Conservation (phyloP, 2,797 vertebrate species). For the Danio tinwini region DNA sequence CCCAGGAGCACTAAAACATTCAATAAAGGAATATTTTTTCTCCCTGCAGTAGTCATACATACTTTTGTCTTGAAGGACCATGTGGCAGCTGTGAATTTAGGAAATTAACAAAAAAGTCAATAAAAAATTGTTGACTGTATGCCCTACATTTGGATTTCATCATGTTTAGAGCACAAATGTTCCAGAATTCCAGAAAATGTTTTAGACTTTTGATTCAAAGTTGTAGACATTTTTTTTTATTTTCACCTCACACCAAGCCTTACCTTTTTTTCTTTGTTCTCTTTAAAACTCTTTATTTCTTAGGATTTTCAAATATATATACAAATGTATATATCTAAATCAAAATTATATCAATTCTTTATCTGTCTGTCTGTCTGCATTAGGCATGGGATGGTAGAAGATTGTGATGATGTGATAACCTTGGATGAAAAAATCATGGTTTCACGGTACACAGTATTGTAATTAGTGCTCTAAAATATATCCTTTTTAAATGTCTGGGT, state of each 20-base stretch:
- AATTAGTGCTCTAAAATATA: too few relatives aligned
- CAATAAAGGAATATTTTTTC: conserved; percentile 55
- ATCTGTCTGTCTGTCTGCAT: too few relatives aligned
- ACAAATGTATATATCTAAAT: too few relatives aligned
- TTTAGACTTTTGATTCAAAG: not conserved
- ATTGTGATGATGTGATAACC: too few relatives aligned
- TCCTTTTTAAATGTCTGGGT: too few relatives aligned
- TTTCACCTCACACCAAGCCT: not conserved
- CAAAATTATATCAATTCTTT: too few relatives aligned
- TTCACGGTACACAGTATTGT: too few relatives aligned
- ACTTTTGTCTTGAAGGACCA: conserved; percentile 14
- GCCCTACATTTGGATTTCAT: not conserved
- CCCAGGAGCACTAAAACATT: conserved; percentile 60
- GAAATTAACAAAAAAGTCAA: conserved; percentile 10
- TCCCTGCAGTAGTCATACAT: conserved; percentile 42
- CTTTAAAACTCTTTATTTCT: not conserved
- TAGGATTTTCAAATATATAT: too few relatives aligned
- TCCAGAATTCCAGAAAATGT: not conserved
- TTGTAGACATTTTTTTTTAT: too few relatives aligned
- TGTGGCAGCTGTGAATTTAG: not conserved
- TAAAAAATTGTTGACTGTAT: not conserved
- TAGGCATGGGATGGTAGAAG: too few relatives aligned
- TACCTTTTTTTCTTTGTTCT: not conserved
- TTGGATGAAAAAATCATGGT: too few relatives aligned
- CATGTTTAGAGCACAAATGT: not conserved